Evolutionary conservation across 2,113 vertebrate genomes (phyloP), one percentile per base, ranked within the genome.

Genomic region (Eira barbara): DNA sequence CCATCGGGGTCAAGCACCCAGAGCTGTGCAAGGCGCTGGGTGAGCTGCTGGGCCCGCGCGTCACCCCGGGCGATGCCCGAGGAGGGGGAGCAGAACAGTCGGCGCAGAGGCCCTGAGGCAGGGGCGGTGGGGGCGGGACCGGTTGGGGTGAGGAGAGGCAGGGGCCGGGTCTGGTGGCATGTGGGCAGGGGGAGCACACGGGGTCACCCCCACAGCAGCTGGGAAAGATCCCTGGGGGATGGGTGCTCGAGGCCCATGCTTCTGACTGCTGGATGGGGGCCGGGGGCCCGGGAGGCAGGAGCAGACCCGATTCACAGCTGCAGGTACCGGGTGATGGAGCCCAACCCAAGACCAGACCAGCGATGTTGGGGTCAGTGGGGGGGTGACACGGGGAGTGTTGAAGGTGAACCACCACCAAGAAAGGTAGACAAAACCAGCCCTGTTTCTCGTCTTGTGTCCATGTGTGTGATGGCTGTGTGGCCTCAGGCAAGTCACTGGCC

Each of bases 1-100:
- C 99, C 59, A 99, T 99, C 91, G 99, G 99, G 4, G 99, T 99
- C 45, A 99, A 99, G 95, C 99, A 99, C 79, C 99, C 99, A 0
- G 99, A 99, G 57, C 99, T 99, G 79, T 99, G 99, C 99, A 99
- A 99, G 86, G 99, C 99, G 0, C 99, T 99, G 80, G 99, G 99
- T 99, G 98, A 99, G 99, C 98, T 3, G 6, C 25, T 0, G 29
- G 8, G 36, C 69, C 36, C 7, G 1, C 7, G 7, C 1, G 13
- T 17, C 73, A 29, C 73, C 39, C 73, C 1, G 31, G 57, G 65
- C 49, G 27, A 13, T 0, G 12, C 5, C 1, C 8, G 3, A 3
- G 61, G 59, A 36, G 12, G 63, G 25, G n/a, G 39, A 17, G 67
- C 34, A 36, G 17, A 20, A 10, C 10, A 29, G 45, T 31, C 83